A percentile compares a stretch with the other conserved stretches of the same genome.
Evolutionary conservation across 2,888 invertebrate genomes (phyloP).

Genomic region (Dorcus hopei): DNA sequence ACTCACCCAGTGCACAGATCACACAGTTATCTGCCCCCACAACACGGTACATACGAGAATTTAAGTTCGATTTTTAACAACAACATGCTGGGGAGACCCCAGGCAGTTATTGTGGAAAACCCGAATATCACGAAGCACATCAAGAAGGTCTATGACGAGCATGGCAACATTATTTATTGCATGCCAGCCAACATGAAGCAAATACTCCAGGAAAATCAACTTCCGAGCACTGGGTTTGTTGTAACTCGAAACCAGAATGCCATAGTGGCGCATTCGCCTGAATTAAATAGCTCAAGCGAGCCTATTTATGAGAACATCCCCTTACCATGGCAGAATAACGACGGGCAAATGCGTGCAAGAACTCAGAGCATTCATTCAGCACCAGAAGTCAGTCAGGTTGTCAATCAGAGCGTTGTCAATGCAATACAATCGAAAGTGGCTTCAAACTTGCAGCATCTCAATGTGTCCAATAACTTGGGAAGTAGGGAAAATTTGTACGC

Average conservation of each 20-base stretch:
- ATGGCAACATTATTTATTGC: conserved; percentile 62
- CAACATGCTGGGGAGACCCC: conserved; percentile 40
- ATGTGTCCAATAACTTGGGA: conserved; percentile 22
- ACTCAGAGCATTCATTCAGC: conserved; percentile 72
- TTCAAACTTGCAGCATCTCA: conserved; percentile 30
- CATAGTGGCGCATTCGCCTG: conserved; percentile 40
- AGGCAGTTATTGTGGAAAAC: conserved; percentile 55
- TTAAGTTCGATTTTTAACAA: conserved; percentile 60
- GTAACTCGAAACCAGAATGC: conserved; percentile 52
- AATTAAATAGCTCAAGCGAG: conserved; percentile 56
- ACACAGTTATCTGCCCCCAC: conserved; percentile 46
- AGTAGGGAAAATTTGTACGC: conserved; percentile 45
- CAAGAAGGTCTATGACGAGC: conserved; percentile 61
- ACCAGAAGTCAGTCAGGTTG: conserved; percentile 54
- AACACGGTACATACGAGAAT: conserved; percentile 73
- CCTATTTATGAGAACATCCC: conserved; percentile 83
- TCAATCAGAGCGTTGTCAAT: conserved; percentile 40
- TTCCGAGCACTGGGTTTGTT: conserved; percentile 50
- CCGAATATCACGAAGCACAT: conserved; percentile 60
- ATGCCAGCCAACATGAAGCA: conserved; percentile 56
- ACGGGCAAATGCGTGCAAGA: conserved; percentile 46
- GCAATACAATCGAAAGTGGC: conserved; percentile 28
- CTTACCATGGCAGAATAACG: conserved; percentile 58
- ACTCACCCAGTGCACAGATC: conserved; percentile 45
- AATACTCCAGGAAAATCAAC: conserved; percentile 45